Evolutionary conservation across 2,797 vertebrate species (phyloP).

Genomic region (Gambusia yucatana): DNA sequence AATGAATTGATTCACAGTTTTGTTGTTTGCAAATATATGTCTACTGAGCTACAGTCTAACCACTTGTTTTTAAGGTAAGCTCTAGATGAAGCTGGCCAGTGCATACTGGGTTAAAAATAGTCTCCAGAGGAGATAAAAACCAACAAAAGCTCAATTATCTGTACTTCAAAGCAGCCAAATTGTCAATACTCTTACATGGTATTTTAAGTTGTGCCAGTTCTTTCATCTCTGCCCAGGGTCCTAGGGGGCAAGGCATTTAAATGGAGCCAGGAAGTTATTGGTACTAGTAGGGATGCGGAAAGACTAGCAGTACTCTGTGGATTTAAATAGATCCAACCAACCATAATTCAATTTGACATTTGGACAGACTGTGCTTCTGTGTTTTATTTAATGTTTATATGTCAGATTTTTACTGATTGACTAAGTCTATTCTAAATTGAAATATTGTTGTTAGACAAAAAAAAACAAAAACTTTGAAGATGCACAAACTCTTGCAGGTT

Average conservation of each 20-base stretch:
- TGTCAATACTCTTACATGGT: slow-evolving; percentile 70
- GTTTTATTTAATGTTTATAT: slow-evolving; percentile 21
- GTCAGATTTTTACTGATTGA: slow-evolving; percentile 24
- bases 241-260: slow-evolving; percentile 70
- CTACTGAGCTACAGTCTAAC: slow-evolving; percentile 24
- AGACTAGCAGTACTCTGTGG: slow-evolving; percentile 24
- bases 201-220: slow-evolving; percentile 81
- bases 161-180: slow-evolving; percentile 77
- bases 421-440: slow-evolving; percentile 18
- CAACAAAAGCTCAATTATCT: slow-evolving; percentile 78
- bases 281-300: slow-evolving; percentile 60
- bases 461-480: slow-evolving; percentile 17
- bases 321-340: slow-evolving; percentile 20
- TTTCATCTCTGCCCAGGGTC: slow-evolving; percentile 78
- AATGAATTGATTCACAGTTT: not conserved
- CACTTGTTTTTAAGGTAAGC: slow-evolving; percentile 23
- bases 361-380: slow-evolving; percentile 6
- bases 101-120: slow-evolving; percentile 69
- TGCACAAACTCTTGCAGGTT: slow-evolving; percentile 23
- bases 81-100: slow-evolving; percentile 50
- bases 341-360: slow-evolving; percentile 1
- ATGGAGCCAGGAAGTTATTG: slow-evolving; percentile 76
- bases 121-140: slow-evolving; percentile 67
- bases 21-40: slow-evolving; percentile 4
- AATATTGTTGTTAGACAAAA: slow-evolving; percentile 13